phyloP scores from a whole-genome alignment of 1,140 invertebrate genomes.

The Phthorimaea operculella region DNA sequence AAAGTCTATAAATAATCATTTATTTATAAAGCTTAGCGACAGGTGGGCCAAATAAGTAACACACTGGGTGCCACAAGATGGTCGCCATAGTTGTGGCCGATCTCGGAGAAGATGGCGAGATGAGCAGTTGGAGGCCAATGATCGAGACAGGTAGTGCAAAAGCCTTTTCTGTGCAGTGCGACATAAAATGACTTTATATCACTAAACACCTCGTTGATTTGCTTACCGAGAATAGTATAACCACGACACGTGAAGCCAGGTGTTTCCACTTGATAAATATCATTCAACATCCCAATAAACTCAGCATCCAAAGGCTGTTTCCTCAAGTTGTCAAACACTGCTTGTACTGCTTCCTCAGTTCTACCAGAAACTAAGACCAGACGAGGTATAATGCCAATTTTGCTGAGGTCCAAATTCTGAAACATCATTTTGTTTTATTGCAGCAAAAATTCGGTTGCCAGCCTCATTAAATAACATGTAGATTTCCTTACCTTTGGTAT shows the following conservation, averaged over 20 bases:
- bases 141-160: too few relatives aligned
- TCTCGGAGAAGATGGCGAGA: too few relatives aligned
- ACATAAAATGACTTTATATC: too few relatives aligned
- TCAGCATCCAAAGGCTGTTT: neutral
- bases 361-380: neutral
- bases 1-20: too few relatives aligned
- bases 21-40: too few relatives aligned
- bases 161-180: too few relatives aligned
- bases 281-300: neutral
- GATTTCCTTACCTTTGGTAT: constrained; percentile 24
- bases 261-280: neutral
- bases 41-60: too few relatives aligned
- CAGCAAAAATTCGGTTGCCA: neutral
- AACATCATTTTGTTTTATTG: neutral
- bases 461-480: neutral
- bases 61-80: too few relatives aligned
- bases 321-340: neutral
- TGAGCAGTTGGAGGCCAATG: too few relatives aligned
- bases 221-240: constrained; percentile 1
- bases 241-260: neutral
- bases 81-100: too few relatives aligned
- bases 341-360: neutral
- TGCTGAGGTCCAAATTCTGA: neutral
- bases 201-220: too few relatives aligned
- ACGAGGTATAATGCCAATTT: neutral